Evolutionary conservation across 2,888 invertebrate genomes (phyloP).

Genomic region (Hyles lineata): DNA sequence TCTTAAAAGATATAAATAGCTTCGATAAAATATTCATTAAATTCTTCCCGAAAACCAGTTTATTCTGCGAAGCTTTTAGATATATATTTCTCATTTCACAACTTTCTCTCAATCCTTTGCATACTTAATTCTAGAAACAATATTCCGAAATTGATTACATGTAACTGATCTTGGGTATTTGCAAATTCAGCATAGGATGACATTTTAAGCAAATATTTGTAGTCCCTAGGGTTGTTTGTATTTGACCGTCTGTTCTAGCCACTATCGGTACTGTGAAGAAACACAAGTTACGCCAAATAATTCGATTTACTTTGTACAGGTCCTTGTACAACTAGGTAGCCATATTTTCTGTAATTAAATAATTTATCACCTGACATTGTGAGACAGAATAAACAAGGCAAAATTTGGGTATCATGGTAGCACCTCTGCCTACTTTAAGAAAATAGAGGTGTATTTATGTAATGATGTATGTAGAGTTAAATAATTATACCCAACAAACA

Average conservation of each 20-base stretch:
- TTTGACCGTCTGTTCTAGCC: neutral
- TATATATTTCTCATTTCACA: neutral
- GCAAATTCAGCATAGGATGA: neutral
- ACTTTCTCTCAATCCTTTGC: neutral
- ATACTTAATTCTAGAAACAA: neutral
- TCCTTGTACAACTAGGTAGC: neutral
- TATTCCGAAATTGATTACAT: neutral
- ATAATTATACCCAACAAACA: too few relatives aligned
- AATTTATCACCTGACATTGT: too few relatives aligned
- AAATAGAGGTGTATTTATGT: too few relatives aligned
- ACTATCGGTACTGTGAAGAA: neutral
- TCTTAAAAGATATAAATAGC: neutral
- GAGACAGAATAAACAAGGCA: too few relatives aligned
- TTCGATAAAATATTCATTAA: neutral
- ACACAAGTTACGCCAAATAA: neutral
- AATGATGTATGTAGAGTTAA: too few relatives aligned
- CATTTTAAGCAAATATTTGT: constrained; percentile 9
- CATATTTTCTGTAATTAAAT: too few relatives aligned
- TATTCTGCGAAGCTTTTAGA: neutral
- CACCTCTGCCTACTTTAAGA: too few relatives aligned
- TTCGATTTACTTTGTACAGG: neutral
- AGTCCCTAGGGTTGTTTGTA: neutral
- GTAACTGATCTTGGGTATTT: neutral
- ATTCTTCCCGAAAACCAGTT: neutral
- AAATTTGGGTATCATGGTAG: too few relatives aligned